Evolutionary conservation across 1,140 invertebrate species (phyloP).

Genomic region (Drosophila orosa): DNA sequence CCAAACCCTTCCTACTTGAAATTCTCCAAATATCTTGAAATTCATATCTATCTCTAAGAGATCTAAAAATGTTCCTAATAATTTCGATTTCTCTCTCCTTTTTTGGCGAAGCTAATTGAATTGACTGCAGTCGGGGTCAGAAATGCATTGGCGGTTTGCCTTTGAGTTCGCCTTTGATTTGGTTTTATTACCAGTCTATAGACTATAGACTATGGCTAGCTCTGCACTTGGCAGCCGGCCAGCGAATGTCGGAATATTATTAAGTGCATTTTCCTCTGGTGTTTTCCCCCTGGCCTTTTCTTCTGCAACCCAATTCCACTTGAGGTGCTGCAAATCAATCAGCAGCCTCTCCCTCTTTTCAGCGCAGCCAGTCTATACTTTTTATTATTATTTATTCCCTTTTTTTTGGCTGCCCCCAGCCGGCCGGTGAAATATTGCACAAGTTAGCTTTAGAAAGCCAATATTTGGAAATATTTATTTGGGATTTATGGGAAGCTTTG

Average conservation of each 20-base stretch:
- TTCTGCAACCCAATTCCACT: slow-evolving; percentile 37
- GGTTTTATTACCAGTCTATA: slow-evolving; percentile 43
- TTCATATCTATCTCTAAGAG: slow-evolving; percentile 1
- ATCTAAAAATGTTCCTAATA: slow-evolving; percentile 1
- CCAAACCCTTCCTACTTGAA: background rate
- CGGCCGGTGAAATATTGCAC: slow-evolving; percentile 36
- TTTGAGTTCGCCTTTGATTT: slow-evolving; percentile 50
- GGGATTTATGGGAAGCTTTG: slow-evolving; percentile 1
- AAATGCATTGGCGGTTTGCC: slow-evolving; percentile 28
- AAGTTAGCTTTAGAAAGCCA: slow-evolving; percentile 57
- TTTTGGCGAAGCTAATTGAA: slow-evolving; percentile 62
- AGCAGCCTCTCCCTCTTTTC: slow-evolving; percentile 28
- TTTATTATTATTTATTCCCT: background rate
- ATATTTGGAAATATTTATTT: background rate
- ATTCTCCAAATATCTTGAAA: background rate
- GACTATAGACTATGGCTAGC: background rate
- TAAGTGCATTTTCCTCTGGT: slow-evolving; percentile 36
- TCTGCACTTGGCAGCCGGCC: slow-evolving; percentile 58
- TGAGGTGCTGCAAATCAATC: slow-evolving; percentile 69
- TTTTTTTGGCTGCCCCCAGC: background rate
- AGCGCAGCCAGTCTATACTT: slow-evolving; percentile 2
- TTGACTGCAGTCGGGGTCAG: slow-evolving; percentile 35
- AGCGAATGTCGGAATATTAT: slow-evolving; percentile 45
- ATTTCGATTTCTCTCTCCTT: slow-evolving; percentile 18
- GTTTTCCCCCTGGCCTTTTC: slow-evolving; percentile 8